A percentile compares a stretch with the other conserved stretches of the same genome.
These are phyloP conservation scores for Dolichopus griseipennis DNA, from an alignment of 2,888 invertebrate species.

Conservation along the genomic window DNA sequence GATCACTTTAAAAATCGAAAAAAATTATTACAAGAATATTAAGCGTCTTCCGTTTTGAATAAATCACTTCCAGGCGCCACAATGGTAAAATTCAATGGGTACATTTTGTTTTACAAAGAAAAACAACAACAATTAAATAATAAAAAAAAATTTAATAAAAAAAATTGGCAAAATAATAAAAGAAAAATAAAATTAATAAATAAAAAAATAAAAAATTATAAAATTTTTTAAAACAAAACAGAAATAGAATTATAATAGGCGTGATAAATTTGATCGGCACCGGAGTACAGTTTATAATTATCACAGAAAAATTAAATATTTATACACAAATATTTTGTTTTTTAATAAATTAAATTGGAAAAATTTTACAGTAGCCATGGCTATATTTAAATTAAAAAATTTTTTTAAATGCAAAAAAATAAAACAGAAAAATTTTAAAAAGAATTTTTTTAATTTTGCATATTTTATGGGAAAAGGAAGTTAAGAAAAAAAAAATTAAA, in stretches of 20 bases:
- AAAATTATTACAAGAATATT: slow-evolving; percentile 10
- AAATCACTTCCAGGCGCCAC: slow-evolving; percentile 19
- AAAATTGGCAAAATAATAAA: neutral
- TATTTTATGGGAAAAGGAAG: slow-evolving; percentile 3
- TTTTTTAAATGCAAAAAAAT: neutral
- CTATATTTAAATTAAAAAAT: neutral
- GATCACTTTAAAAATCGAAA: neutral
- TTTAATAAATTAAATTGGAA: neutral
- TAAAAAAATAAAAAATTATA: neutral
- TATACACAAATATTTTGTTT: neutral
- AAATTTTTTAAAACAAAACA: neutral
- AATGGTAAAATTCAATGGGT: neutral
- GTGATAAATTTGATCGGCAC: neutral
- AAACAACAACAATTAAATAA: no score
- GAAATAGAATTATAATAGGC: neutral
- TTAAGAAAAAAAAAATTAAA: neutral
- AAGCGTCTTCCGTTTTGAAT: slow-evolving; percentile 16
- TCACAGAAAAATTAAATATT: neutral
- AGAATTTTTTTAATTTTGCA: neutral
- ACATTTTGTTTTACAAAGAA: neutral
- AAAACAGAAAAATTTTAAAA: no score
- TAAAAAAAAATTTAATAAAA: no score
- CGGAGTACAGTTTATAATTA: neutral
- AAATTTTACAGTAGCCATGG: neutral
- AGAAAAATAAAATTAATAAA: neutral